Evolutionary conservation across 2,888 invertebrate genomes (phyloP).

Genomic region (Bembecia ichneumoniformis): DNA sequence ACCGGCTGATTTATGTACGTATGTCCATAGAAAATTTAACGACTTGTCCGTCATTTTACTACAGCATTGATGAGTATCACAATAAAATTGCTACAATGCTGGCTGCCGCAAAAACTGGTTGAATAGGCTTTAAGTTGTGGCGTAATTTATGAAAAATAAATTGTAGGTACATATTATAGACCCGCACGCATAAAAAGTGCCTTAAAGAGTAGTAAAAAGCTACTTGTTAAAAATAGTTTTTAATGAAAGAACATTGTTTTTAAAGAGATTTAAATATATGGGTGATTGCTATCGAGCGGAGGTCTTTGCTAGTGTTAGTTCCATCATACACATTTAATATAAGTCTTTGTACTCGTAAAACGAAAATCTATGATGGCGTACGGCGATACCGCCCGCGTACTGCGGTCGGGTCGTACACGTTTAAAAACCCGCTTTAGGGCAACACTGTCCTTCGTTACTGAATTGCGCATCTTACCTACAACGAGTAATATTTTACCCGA

Average conservation of each 20-base stretch:
- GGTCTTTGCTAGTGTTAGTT: too few relatives aligned
- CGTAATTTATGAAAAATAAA: slow-evolving; percentile 23
- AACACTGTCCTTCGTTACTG: slow-evolving; percentile 41
- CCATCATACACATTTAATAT: too few relatives aligned
- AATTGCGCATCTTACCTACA: slow-evolving; percentile 38
- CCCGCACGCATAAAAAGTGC: not conserved
- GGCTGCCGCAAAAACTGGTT: slow-evolving; percentile 37
- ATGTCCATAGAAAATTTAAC: slow-evolving; percentile 36
- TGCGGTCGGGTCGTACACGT: too few relatives aligned
- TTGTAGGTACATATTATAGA: not conserved
- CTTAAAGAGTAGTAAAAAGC: not conserved
- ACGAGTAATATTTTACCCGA: slow-evolving; percentile 46
- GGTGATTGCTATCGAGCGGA: too few relatives aligned
- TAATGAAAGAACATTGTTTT: too few relatives aligned
- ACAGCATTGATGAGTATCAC: slow-evolving; percentile 37
- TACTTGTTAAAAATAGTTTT: too few relatives aligned
- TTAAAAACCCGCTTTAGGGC: slow-evolving; percentile 46
- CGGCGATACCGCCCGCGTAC: too few relatives aligned
- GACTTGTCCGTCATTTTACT: slow-evolving; percentile 41
- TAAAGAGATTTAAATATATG: too few relatives aligned
- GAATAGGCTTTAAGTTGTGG: slow-evolving; percentile 27
- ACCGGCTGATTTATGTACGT: slow-evolving; percentile 33
- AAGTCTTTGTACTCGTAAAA: too few relatives aligned
- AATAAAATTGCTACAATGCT: slow-evolving; percentile 27
- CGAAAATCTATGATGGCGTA: too few relatives aligned